Evolutionary conservation across 1,140 invertebrate genomes (phyloP).

Genomic region (Neodiprion lecontei): DNA sequence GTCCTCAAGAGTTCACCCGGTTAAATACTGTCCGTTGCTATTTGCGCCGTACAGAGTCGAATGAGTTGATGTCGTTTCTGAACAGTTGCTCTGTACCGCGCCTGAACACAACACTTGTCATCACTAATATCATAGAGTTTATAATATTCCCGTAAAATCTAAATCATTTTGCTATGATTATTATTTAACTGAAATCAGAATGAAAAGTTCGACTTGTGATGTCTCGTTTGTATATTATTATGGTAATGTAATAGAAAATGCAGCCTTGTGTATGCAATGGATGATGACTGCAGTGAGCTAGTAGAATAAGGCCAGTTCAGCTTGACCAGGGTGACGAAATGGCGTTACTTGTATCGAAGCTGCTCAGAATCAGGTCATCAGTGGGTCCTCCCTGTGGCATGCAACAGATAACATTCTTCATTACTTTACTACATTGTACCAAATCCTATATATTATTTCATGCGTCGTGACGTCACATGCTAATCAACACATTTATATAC

Average conservation of each 20-base stretch:
- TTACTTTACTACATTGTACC: constrained; percentile 16
- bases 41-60: no score
- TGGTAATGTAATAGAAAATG: background rate
- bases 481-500: constrained; percentile 28
- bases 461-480: constrained; percentile 15
- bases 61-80: background rate
- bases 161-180: background rate
- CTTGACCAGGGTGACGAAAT: constrained; percentile 22
- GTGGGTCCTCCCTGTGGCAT: constrained; percentile 47
- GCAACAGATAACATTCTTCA: constrained; percentile 46
- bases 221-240: background rate
- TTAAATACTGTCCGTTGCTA: no score
- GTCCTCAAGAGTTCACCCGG: no score
- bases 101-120: no score
- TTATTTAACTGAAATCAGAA: background rate
- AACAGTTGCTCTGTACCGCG: background rate
- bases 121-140: background rate
- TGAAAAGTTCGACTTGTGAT: background rate
- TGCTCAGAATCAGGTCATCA: constrained; percentile 31
- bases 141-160: background rate
- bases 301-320: background rate
- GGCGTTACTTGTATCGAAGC: constrained; percentile 15
- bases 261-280: background rate
- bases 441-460: background rate
- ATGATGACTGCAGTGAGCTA: constrained; percentile 4